Conservation (phyloP, 2,113 vertebrate species). For the Melanocharis versteri region DNA sequence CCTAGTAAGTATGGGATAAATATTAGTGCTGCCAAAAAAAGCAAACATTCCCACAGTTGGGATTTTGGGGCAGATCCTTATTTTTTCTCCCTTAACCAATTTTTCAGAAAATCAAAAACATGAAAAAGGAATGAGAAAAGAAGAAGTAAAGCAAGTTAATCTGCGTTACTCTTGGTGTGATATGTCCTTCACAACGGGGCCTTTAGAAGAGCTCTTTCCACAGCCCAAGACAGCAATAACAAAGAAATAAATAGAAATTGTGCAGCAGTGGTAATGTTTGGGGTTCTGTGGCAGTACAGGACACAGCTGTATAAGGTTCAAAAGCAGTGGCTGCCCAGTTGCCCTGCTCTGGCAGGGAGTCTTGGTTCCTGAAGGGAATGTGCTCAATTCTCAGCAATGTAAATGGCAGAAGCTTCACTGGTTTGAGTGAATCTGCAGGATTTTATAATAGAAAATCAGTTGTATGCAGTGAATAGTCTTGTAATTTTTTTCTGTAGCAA, state of each 20-base stretch:
- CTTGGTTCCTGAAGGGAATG: not conserved
- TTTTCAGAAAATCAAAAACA: not conserved
- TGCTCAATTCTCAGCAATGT: not conserved
- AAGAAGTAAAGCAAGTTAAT: not conserved
- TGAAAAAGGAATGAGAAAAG: not conserved
- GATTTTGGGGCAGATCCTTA: not conserved
- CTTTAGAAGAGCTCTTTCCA: not conserved
- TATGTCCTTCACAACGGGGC: not conserved
- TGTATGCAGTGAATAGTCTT: not conserved
- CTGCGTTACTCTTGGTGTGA: not conserved
- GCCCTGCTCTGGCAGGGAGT: too few species aligned
- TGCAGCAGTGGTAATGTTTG: not conserved
- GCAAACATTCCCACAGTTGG: not conserved
- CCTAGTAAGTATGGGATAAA: not conserved
- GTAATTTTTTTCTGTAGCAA: not conserved
- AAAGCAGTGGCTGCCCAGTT: not conserved
- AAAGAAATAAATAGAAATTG: not conserved
- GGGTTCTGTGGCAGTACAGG: not conserved
- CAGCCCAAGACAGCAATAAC: not conserved
- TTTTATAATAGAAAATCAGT: not conserved
- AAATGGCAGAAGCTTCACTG: not conserved
- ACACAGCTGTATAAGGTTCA: not conserved
- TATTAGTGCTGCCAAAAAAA: constrained; percentile 6
- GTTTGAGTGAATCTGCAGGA: not conserved
- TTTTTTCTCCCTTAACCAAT: not conserved